Evolutionary conservation across 2,888 invertebrate species (phyloP), one percentile per base, ranked within the genome.

Genomic region (Platycheirus albimanus): DNA sequence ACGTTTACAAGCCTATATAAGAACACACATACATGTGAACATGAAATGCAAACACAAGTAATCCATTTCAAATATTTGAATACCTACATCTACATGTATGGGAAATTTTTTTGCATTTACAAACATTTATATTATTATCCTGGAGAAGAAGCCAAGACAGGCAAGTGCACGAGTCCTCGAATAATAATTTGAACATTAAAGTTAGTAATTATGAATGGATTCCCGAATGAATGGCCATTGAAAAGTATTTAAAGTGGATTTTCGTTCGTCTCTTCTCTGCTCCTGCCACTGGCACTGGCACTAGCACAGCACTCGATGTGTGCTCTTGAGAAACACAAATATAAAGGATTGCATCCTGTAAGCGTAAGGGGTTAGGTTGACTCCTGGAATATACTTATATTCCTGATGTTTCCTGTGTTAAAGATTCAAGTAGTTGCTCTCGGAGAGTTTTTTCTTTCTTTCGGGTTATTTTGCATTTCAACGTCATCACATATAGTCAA

Each of bases 191-290:
- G 63, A 70, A 63, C 63, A 70, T 76, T 75, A 69, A 61, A 69
- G 61, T 61, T 61, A 45, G 61, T 76, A 69, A 76, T 76, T 77
- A 77, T 71, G 70, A 77, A 71, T 77, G 56, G 56, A 47, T 56
- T 71, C 70, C 71, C 49, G 61, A 61, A 61, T 61, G 70, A 71
- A 77, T 64, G 63, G 63, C 77, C 54, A 77, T 77, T 77, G 70
- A 71, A 56, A 64, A 64, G 64, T 77, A 71, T 71, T 77, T 70
- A 64, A 77, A 64, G 77, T 64, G 64, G 70, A 24, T 64, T 56
- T 56, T 41, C 47, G 20, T 19, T 36, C 36, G 11, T 13, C 15
- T 45, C 8, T 45, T 2, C 13, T 11, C 36, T 51, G 11, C 28
- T n/a, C n/a, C n/a, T 49, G 36, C 58, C 17, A 49, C 36, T 51